Percentiles rank a stretch among this genome's conserved stretches.
Evolutionary conservation across 2,888 invertebrate genomes (phyloP).

Genomic region (Stenodera caucasica): DNA sequence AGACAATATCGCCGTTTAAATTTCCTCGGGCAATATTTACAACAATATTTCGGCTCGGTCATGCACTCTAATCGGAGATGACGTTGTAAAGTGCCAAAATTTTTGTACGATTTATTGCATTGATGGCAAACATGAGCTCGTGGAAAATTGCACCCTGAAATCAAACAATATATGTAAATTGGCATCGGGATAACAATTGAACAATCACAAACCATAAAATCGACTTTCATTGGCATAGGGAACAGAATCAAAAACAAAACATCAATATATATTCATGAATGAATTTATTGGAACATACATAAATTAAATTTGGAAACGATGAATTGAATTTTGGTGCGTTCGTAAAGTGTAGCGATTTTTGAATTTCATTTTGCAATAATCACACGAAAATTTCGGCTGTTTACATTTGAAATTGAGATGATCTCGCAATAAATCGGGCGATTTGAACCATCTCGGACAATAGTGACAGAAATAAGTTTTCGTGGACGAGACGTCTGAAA

Average conservation of each 20-base stretch:
- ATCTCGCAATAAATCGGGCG: not conserved
- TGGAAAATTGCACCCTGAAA: not conserved
- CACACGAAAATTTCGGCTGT: constrained; percentile 8
- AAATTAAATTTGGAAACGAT: constrained; percentile 8
- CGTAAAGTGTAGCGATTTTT: constrained; percentile 2
- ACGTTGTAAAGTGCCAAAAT: constrained; percentile 40
- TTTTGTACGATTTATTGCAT: constrained; percentile 45
- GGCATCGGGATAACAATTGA: too few relatives aligned
- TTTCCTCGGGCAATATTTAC: constrained; percentile 52
- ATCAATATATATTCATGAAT: too few relatives aligned
- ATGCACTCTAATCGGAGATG: constrained; percentile 50
- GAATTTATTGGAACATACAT: too few relatives aligned
- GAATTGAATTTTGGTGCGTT: constrained; percentile 5
- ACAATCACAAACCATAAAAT: not conserved
- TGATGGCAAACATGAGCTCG: constrained; percentile 53
- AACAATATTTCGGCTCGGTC: constrained; percentile 49
- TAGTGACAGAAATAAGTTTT: constrained; percentile 8
- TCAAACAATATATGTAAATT: not conserved
- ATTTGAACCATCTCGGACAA: not conserved
- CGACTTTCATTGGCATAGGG: too few relatives aligned
- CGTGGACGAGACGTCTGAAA: not conserved
- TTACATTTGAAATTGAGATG: constrained; percentile 25
- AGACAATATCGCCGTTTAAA: constrained; percentile 52
- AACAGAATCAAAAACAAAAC: too few relatives aligned
- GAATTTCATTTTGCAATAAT: constrained; percentile 7